phyloP scores from a whole-genome alignment of 2,888 invertebrate genomes.

The Scaeva pyrastri region DNA sequence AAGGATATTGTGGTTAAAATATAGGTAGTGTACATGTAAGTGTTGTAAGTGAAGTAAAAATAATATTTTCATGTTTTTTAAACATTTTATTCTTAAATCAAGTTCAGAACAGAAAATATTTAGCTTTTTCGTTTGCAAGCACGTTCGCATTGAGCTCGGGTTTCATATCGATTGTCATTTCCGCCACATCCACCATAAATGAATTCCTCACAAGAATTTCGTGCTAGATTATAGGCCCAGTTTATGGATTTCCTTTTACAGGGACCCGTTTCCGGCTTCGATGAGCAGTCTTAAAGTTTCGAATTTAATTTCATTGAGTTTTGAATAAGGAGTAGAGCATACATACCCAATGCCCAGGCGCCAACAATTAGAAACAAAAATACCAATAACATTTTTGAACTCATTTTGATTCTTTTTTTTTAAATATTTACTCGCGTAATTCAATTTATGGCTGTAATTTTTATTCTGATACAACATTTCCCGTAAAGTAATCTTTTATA shows the following conservation, averaged over 20 bases:
- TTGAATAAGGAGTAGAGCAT: neutral
- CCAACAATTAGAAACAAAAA: slow-evolving; percentile 4
- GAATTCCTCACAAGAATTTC: slow-evolving; percentile 6
- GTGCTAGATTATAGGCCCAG: slow-evolving; percentile 2
- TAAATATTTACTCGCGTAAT: neutral
- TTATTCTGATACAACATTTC: neutral
- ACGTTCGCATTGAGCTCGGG: neutral
- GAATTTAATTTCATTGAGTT: too few species aligned
- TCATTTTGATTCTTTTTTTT: neutral
- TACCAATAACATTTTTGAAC: neutral
- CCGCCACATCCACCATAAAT: slow-evolving; percentile 25
- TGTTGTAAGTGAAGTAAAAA: too few species aligned
- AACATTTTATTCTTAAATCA: neutral
- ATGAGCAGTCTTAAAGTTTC: slow-evolving; percentile 5
- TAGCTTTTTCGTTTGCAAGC: neutral
- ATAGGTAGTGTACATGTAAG: neutral
- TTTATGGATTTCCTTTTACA: neutral
- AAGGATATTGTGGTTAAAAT: neutral
- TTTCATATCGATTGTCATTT: slow-evolving; percentile 23
- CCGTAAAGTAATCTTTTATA: neutral
- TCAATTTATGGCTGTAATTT: neutral
- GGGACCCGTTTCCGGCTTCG: neutral
- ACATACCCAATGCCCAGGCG: neutral
- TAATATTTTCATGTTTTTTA: too few species aligned
- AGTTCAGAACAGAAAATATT: neutral